These are phyloP conservation scores for Vultur gryphus DNA, from an alignment of 2,797 vertebrate species.

Conservation along the genomic window DNA sequence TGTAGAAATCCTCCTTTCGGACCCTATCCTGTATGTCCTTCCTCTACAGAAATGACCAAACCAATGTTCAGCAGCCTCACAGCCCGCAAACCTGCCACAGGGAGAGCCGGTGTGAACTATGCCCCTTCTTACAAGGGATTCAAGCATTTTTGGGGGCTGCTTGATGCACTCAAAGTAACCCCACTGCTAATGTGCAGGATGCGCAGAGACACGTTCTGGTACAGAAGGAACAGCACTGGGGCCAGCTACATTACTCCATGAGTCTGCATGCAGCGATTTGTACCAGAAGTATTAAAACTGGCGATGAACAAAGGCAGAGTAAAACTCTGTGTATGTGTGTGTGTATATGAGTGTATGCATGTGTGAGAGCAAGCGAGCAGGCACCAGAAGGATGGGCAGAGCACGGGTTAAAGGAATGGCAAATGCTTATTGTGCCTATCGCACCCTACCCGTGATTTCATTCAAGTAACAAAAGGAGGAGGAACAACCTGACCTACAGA, in stretches of 20 bases:
- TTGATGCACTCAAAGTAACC: not conserved
- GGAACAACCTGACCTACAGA: not conserved
- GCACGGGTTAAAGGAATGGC: not conserved
- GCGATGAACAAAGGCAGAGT: not conserved
- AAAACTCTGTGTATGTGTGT: no score
- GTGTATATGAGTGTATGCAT: fast-evolving
- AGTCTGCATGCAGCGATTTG: not conserved
- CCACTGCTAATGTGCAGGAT: not conserved
- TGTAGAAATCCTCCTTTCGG: not conserved
- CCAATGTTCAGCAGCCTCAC: not conserved
- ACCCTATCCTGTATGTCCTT: not conserved
- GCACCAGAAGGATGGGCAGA: not conserved
- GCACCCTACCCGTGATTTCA: fast-evolving
- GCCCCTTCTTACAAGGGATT: not conserved
- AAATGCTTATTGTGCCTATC: not conserved
- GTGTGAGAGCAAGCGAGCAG: not conserved
- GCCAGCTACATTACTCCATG: not conserved
- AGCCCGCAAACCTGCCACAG: not conserved
- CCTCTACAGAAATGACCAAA: not conserved
- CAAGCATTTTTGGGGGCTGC: not conserved
- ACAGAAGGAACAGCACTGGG: not conserved
- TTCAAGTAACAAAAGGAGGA: not conserved
- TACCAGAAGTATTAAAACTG: not conserved
- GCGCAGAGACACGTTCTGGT: fast-evolving
- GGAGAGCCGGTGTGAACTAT: not conserved